Base-by-base conservation (phyloP, 2,888 invertebrate genomes). In the Polyploca ridens region DNA sequence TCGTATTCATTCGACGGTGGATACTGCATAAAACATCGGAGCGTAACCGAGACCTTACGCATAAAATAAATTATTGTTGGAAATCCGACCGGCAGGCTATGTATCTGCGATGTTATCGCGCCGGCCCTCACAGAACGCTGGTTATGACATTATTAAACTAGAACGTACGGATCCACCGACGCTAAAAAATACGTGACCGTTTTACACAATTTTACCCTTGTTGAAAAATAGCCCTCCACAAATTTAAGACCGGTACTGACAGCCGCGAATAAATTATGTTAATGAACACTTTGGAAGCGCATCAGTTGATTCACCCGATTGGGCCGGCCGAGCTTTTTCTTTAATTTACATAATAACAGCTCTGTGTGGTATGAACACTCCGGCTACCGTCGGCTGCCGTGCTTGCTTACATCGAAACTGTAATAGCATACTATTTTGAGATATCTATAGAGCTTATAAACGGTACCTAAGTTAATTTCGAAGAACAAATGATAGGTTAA, bases 101-200 rank as follows among this genome's bases (percentile, higher is more conserved):
- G 87, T 88, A 89, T 88, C 86, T 82, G 77, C 76, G 88, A 90
- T 89, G 83, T 85, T 89, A 91, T 91, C 90, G 79, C 76, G 71
- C 61, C 72, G 63, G 72, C 80, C 82, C 80, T 76, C 75, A 73
- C 75, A 76, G 81, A 73, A 74, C 81, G 81, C 83, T 83, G 90
- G 90, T 91, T 91, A 91, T 90, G 90, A 90, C 90, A 89, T 92
- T 90, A 90, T 90, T 88, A 91, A 92, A 91, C 89, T 89, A 88
- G 86, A 89, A 77, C 73, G 81, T 79, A 78, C 79, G 78, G 75
- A 83, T 83, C 77, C 80, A 79, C 84, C 84, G 87, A 84, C 86
- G 87, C 86, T 89, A 89, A 91, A 91, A 91, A 91, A 89, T 91
- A 93, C 93, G 93, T 93, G 93, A 93, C 87, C 88, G 87, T 82